These are phyloP conservation scores for Styela clava DNA, from an alignment of 23 tunicate species.

Conservation along the genomic window DNA sequence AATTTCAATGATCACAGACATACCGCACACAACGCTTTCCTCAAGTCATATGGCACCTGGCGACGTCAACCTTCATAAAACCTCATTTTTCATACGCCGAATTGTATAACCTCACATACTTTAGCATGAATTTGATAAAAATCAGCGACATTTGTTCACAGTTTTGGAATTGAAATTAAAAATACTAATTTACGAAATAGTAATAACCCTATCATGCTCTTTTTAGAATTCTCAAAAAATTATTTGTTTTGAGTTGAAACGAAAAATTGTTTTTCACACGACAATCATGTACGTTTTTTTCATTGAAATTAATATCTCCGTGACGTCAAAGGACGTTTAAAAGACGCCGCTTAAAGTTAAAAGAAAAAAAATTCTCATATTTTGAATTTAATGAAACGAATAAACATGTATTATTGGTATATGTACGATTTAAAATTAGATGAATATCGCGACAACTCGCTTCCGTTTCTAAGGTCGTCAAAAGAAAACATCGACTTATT, in stretches of 20 bases:
- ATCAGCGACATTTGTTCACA: too few species aligned
- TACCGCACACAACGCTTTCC: background rate
- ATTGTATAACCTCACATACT: too few species aligned
- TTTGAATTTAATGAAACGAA: too few species aligned
- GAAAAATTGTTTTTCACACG: background rate
- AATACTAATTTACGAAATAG: too few species aligned
- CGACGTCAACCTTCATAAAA: too few species aligned
- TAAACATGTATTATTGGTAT: too few species aligned
- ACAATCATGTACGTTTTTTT: background rate
- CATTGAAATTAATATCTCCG: background rate
- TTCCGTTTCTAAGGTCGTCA: constrained; percentile 25
- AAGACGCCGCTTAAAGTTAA: background rate
- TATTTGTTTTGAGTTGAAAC: background rate
- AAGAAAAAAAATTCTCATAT: too few species aligned
- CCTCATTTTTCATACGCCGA: too few species aligned
- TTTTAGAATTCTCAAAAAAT: background rate
- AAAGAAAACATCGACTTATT: background rate
- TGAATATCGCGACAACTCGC: background rate
- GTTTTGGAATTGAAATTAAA: too few species aligned
- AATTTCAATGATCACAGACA: background rate
- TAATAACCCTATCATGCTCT: too few species aligned
- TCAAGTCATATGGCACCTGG: background rate
- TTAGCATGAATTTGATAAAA: too few species aligned
- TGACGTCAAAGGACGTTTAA: constrained; percentile 20
- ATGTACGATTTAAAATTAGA: too few species aligned